Percentiles rank a stretch among this genome's conserved stretches.
Evolutionary conservation across 2,797 vertebrate species (phyloP).

Genomic region (Pangasius mekongensis): DNA sequence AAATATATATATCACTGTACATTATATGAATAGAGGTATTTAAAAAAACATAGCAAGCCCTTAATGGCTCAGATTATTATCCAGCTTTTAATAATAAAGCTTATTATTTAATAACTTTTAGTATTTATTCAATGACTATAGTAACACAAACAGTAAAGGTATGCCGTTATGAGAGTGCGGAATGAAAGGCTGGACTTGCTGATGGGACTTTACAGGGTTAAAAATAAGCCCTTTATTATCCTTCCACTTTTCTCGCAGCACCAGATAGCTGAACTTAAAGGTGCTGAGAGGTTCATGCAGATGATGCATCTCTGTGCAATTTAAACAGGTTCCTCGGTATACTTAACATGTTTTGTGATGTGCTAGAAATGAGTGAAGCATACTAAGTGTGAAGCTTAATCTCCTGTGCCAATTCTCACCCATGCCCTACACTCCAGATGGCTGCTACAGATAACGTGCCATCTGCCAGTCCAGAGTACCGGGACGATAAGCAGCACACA

Average conservation of each 20-base stretch:
- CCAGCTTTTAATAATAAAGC: no score
- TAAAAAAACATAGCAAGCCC: neutral
- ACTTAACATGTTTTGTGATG: slow-evolving; percentile 11
- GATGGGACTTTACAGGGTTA: neutral
- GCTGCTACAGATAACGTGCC: slow-evolving; percentile 73
- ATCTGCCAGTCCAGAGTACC: slow-evolving; percentile 75
- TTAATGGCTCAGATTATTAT: neutral
- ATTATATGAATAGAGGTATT: neutral
- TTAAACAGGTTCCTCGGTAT: neutral
- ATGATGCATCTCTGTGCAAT: neutral
- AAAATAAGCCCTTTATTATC: neutral
- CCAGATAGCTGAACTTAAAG: neutral
- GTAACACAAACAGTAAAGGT: neutral
- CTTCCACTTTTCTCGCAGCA: neutral
- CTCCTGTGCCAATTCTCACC: slow-evolving; percentile 69
- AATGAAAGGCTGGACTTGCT: neutral
- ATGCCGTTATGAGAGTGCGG: neutral
- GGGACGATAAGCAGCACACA: slow-evolving; percentile 74
- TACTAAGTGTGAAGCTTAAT: slow-evolving; percentile 67
- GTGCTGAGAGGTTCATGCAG: neutral
- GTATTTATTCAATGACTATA: neutral
- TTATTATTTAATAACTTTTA: neutral
- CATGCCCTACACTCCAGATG: slow-evolving; percentile 77
- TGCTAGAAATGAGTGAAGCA: slow-evolving; percentile 44
- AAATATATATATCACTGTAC: no score